Evolutionary conservation across 2,888 invertebrate genomes (phyloP), one percentile per base, ranked within the genome.

Genomic region (Nomada fucata): DNA sequence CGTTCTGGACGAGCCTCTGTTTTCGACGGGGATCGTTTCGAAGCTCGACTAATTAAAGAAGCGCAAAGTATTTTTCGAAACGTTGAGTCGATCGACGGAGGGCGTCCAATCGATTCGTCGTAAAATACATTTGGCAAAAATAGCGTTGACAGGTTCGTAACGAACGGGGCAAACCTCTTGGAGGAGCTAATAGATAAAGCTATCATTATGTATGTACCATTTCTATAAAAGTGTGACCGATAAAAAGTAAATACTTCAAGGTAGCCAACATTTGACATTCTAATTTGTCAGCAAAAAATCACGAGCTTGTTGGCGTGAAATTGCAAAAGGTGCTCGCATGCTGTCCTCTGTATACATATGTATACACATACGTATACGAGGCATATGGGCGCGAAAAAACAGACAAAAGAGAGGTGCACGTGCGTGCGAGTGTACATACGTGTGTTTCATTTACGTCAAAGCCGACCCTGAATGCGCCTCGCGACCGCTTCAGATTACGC

Each of bases 401-500:
- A 50, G 64, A 52, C 53, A 60, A 68, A 69, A 64, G 72, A n/a
- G 55, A 55, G 65, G 52, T 67, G 63, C 60, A 60, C 59, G 77
- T 80, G 79, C 81, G 81, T 72, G 26, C 42, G 7, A 18, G 68
- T 68, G 15, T 69, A 42, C 68, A 36, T 47, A 26, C 57, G 44
- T 85, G 83, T 75, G 82, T 78, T 84, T 74, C 69, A 83, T 82
- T 93, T 92, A 92, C 93, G 93, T 93, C 93, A 93, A 92, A 90
- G 91, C 89, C 92, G 93, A 93, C 93, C 93, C 92, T 93, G 93
- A 91, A 87, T 87, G 84, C 87, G 88, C 87, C 89, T 88, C 85
- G 87, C 79, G 86, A 85, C 79, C 77, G 82, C 44, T 71, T 76
- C 75, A 65, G 64, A 67, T 88, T 87, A 79, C 76, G 83, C 82